These are phyloP conservation scores for Teinopalpus imperialis DNA, from an alignment of 2,888 invertebrate genomes.

Conservation along the genomic window DNA sequence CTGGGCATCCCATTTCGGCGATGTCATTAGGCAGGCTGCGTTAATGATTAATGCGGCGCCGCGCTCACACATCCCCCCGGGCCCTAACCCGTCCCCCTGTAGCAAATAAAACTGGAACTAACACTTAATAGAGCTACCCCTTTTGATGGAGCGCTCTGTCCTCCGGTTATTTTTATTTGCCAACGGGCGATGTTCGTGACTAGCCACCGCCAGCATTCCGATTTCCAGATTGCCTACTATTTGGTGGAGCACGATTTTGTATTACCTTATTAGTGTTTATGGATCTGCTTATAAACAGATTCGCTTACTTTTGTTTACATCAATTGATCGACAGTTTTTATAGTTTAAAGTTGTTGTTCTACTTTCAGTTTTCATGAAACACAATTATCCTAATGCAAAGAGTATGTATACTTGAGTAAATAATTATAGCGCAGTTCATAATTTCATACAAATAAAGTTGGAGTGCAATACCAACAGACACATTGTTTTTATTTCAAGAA, in stretches of 20 bases:
- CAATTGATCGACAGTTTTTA: too few relatives aligned
- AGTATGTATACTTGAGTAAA: too few relatives aligned
- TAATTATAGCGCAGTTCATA: too few relatives aligned
- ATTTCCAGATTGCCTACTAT: conserved; percentile 50
- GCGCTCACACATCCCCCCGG: conserved; percentile 57
- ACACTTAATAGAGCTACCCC: conserved; percentile 79
- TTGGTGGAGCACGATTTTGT: conserved; percentile 54
- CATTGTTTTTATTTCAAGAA: too few relatives aligned
- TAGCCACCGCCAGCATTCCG: conserved; percentile 42
- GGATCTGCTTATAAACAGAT: conserved; percentile 37
- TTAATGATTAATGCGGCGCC: conserved; percentile 82
- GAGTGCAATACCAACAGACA: too few relatives aligned
- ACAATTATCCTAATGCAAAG: too few relatives aligned
- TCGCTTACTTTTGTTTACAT: conserved; percentile 31
- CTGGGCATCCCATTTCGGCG: conserved; percentile 70
- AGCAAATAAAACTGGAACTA: conserved; percentile 75
- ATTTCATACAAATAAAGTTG: too few relatives aligned
- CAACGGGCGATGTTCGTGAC: conserved; percentile 51
- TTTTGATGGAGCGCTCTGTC: conserved; percentile 73
- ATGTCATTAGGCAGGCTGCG: conserved; percentile 79
- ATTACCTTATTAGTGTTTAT: conserved; percentile 35
- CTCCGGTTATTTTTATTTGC: conserved; percentile 61
- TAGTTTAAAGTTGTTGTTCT: too few relatives aligned
- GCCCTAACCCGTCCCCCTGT: conserved; percentile 36
- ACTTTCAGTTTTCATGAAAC: too few relatives aligned